Evolutionary conservation across 2,113 vertebrate genomes (phyloP).

Genomic region (Zapus hudsonius): DNA sequence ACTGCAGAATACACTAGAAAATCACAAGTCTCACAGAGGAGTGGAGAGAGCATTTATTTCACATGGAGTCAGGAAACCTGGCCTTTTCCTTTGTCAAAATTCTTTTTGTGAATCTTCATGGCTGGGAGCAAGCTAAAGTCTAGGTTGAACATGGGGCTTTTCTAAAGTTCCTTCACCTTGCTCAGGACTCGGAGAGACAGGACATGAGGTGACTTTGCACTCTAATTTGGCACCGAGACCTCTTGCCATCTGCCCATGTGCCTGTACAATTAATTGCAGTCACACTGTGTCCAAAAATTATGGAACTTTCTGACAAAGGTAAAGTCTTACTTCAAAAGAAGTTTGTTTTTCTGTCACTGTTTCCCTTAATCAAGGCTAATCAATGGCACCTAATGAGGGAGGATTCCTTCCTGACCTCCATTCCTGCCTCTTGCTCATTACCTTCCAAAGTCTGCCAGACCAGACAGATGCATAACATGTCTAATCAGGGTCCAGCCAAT

Average conservation of each 20-base stretch:
- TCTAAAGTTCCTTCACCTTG: neutral
- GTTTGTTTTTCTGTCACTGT: neutral
- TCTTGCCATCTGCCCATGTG: neutral
- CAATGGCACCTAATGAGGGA: neutral
- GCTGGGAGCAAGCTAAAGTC: neutral
- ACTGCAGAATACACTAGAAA: neutral
- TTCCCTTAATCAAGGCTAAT: neutral
- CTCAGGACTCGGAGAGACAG: neutral
- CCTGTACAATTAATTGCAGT: neutral
- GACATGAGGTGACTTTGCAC: neutral
- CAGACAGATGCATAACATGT: neutral
- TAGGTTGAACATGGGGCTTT: neutral
- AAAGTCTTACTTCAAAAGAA: neutral
- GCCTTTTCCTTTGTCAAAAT: neutral
- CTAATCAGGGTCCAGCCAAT: slow-evolving; percentile 33
- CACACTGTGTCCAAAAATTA: neutral
- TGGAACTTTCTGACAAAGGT: neutral
- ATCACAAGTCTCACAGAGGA: neutral
- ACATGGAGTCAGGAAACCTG: neutral
- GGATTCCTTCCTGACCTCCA: neutral
- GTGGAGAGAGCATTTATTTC: neutral
- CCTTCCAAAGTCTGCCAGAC: slow-evolving; percentile 16
- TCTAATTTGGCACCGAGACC: neutral
- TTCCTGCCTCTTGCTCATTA: neutral
- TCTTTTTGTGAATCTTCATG: neutral